phyloP scores from a whole-genome alignment of 2,888 invertebrate species.

The Tyria jacobaeae region DNA sequence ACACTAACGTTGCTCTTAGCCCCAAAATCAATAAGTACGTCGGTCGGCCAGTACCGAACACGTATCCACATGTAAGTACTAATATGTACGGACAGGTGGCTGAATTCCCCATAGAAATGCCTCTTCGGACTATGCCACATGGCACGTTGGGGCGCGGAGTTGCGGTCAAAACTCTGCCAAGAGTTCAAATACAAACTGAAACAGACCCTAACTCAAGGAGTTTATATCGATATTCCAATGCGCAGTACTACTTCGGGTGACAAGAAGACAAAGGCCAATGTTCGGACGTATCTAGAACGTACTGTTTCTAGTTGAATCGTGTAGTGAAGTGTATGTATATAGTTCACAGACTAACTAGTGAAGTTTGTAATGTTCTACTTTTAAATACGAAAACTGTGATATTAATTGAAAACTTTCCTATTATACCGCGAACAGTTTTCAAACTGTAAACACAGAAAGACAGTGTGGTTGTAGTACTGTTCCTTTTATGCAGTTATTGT shows the following conservation, averaged over 20 bases:
- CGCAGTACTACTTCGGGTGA: conserved; percentile 93
- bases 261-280: conserved; percentile 86
- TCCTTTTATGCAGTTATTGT: too few relatives aligned
- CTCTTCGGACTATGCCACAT: conserved; percentile 80
- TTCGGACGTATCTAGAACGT: conserved; percentile 85
- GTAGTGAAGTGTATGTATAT: conserved; percentile 78
- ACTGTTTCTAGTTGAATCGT: conserved; percentile 85
- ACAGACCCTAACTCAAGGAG: conserved; percentile 87
- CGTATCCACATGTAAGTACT: conserved; percentile 81
- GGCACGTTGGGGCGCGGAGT: conserved; percentile 80
- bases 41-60: conserved; percentile 81
- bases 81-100: conserved; percentile 85
- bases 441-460: conserved; percentile 67
- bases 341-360: conserved; percentile 59
- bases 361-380: conserved; percentile 82
- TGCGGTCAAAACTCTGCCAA: conserved; percentile 79
- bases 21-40: conserved; percentile 84
- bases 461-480: conserved; percentile 42
- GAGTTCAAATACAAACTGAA: conserved; percentile 82
- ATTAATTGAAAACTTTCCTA: conserved; percentile 84
- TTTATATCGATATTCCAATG: conserved; percentile 88
- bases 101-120: conserved; percentile 85
- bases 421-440: conserved; percentile 69
- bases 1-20: conserved; percentile 77
- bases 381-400: conserved; percentile 85